Percentiles rank a stretch among this genome's conserved stretches.
These are phyloP conservation scores for Pterocles orientalis DNA, from an alignment of 2,113 vertebrate genomes.

Conservation along the genomic window DNA sequence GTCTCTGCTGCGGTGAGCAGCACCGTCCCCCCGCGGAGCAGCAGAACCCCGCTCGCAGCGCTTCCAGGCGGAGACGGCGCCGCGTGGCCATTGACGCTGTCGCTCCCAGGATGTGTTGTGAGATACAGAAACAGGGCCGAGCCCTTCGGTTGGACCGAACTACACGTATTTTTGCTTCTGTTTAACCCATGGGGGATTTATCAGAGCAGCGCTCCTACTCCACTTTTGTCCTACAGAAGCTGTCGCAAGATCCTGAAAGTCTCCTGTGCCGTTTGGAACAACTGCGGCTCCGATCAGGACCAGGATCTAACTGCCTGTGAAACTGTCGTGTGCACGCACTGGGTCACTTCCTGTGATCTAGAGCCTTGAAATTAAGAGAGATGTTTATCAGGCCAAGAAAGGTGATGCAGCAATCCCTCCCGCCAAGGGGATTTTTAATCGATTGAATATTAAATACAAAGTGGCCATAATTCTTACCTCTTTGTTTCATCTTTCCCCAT, in stretches of 20 bases:
- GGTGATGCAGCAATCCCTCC: not conserved
- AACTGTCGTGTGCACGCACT: not conserved
- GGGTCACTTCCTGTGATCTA: not conserved
- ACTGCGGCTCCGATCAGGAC: not conserved
- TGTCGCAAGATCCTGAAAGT: not conserved
- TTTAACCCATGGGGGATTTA: not conserved
- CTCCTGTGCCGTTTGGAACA: not conserved
- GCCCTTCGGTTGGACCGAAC: not conserved
- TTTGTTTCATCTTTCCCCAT: not conserved
- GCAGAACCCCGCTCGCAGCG: not conserved
- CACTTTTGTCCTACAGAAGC: not conserved
- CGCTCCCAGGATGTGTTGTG: not conserved
- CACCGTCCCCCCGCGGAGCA: rapidly evolving
- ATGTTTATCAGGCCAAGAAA: not conserved
- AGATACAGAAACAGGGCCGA: not conserved
- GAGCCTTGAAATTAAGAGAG: not conserved
- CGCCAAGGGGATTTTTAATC: not conserved
- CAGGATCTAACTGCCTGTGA: not conserved
- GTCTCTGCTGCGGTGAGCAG: not conserved
- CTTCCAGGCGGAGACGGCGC: not conserved
- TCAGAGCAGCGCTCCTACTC: not conserved
- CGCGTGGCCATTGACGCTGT: not conserved
- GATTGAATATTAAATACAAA: not conserved
- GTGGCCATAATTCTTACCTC: not conserved
- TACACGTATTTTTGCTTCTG: not conserved